A percentile compares a stretch with the other conserved stretches of the same genome.
Conservation (phyloP, 2,113 vertebrate genomes). For the Nestor notabilis region DNA sequence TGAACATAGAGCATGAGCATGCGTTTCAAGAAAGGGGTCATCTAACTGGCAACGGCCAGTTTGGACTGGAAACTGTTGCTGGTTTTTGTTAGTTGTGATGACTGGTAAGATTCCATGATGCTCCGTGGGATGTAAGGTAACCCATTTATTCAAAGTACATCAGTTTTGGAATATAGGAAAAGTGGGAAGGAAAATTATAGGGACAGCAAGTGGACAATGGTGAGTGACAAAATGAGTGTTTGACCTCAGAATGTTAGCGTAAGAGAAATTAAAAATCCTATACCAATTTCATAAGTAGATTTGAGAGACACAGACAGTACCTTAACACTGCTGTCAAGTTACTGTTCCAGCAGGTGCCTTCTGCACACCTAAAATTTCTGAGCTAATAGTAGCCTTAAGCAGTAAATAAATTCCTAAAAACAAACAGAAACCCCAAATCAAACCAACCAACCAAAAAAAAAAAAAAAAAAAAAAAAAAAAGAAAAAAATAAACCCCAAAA, state of each 20-base stretch:
- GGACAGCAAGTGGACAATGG: not conserved
- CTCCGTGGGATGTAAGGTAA: not conserved
- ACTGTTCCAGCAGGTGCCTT: not conserved
- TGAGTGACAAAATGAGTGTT: not conserved
- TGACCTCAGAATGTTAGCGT: not conserved
- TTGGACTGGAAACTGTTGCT: not conserved
- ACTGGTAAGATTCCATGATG: not conserved
- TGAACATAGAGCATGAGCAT: fast-evolving
- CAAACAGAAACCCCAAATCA: no score
- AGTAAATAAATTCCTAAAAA: not conserved
- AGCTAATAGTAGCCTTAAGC: not conserved
- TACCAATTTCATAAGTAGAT: not conserved
- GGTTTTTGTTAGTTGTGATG: not conserved
- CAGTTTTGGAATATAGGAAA: not conserved
- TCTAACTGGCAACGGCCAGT: not conserved
- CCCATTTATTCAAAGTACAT: not conserved
- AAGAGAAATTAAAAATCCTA: not conserved
- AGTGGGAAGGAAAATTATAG: not conserved
- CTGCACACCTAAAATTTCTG: not conserved
- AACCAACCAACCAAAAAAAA: no score
- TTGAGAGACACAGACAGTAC: not conserved
- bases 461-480: no score
- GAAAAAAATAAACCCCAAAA: no score
- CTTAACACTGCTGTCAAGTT: not conserved
- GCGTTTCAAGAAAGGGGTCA: not conserved